phyloP scores from a whole-genome alignment of 2,797 vertebrate genomes.

The Melanotaenia trifasciata region DNA sequence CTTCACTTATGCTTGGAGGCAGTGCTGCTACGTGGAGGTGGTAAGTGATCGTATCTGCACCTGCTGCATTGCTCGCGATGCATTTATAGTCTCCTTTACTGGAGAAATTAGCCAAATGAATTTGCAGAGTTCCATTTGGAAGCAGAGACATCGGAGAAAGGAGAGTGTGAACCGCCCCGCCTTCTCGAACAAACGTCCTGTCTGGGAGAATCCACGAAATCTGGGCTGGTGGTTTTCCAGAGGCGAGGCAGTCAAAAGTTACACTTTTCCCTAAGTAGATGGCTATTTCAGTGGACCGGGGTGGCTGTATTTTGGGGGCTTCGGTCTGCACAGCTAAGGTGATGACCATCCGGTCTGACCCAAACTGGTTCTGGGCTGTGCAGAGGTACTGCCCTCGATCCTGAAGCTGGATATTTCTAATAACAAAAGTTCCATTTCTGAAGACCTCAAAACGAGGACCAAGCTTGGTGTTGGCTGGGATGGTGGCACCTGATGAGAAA shows the following conservation, averaged over 20 bases:
- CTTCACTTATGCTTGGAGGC: conserved; percentile 82
- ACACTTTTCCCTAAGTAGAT: conserved; percentile 78
- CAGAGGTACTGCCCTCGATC: conserved; percentile 88
- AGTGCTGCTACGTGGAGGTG: conserved; percentile 82
- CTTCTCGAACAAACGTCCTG: conserved; percentile 78
- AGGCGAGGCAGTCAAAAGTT: conserved; percentile 78
- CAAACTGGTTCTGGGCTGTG: conserved; percentile 81
- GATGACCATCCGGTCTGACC: conserved; percentile 82
- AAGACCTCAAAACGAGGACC: conserved; percentile 86
- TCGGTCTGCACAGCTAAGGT: conserved; percentile 83
- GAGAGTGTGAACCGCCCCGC: conserved; percentile 46
- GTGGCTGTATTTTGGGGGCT: conserved; percentile 77
- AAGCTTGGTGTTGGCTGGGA: conserved; percentile 81
- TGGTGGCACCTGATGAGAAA: conserved; percentile 79
- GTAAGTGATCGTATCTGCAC: conserved; percentile 85
- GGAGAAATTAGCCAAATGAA: conserved; percentile 80
- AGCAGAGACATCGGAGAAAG: conserved; percentile 71
- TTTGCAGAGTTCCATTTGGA: conserved; percentile 83
- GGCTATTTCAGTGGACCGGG: conserved; percentile 68
- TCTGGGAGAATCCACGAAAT: conserved; percentile 88
- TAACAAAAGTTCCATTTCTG: conserved; percentile 83
- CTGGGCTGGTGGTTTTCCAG: conserved; percentile 82
- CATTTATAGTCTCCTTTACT: conserved; percentile 87
- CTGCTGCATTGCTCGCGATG: conserved; percentile 86
- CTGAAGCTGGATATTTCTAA: conserved; percentile 84